These are phyloP conservation scores for Sinella curviseta DNA, from an alignment of 1,140 invertebrate species.

Conservation along the genomic window DNA sequence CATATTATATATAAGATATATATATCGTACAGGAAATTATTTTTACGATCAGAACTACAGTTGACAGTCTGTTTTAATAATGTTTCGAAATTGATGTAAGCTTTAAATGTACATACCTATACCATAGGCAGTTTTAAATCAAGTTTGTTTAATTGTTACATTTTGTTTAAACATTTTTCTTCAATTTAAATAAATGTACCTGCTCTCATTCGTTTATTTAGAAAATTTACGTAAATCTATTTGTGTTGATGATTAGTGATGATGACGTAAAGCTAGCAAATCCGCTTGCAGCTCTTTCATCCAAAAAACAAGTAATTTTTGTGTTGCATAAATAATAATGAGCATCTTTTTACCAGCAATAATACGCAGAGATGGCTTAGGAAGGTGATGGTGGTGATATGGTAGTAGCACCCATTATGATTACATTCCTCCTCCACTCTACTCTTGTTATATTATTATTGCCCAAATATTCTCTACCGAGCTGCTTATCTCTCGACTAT, in stretches of 20 bases:
- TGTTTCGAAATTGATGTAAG: no score
- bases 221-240: constrained; percentile 7
- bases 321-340: neutral
- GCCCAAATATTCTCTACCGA: neutral
- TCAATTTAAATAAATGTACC: constrained; percentile 15
- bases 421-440: neutral
- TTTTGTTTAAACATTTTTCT: no score
- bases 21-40: no score
- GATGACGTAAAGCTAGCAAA: no score
- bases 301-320: neutral
- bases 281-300: neutral
- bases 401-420: neutral
- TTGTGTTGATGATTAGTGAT: constrained; percentile 1
- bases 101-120: no score
- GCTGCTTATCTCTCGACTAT: constrained; percentile 10
- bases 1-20: no score
- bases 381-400: neutral
- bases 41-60: no score
- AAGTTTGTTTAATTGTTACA: no score
- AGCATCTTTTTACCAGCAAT: neutral
- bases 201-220: neutral
- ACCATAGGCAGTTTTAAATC: no score
- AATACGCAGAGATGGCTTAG: no score
- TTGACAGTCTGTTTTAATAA: no score
- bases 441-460: neutral